Conservation (phyloP, 2,888 invertebrate genomes). For the Argyresthia albistria region DNA sequence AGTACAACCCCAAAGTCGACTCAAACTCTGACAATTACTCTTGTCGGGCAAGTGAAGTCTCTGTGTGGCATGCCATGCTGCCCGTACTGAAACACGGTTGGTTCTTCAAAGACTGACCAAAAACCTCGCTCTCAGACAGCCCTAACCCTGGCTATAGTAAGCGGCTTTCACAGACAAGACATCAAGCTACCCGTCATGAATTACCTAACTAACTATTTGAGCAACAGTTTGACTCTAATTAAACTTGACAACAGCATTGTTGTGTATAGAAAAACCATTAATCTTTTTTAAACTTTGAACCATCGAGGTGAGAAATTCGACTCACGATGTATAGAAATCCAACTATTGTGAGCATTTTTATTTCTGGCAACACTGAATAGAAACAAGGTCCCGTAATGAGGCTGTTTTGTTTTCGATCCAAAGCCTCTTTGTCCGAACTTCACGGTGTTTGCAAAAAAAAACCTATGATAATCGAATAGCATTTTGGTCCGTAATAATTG, state of each 20-base stretch:
- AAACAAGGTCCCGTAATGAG: slow-evolving; percentile 5
- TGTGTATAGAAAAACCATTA: slow-evolving; percentile 47
- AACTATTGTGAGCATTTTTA: slow-evolving; percentile 25
- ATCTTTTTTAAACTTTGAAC: slow-evolving; percentile 45
- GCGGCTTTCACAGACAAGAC: no score
- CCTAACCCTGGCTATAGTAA: no score
- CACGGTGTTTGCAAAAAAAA: background rate
- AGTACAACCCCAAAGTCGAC: no score
- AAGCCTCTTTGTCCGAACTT: background rate
- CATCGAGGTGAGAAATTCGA: slow-evolving; percentile 40
- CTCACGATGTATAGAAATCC: slow-evolving; percentile 29
- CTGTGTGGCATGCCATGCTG: no score
- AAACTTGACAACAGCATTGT: slow-evolving; percentile 63
- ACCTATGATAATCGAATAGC: background rate
- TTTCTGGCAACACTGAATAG: slow-evolving; percentile 28
- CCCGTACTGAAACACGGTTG: no score
- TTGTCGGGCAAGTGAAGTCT: no score
- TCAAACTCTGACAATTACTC: no score
- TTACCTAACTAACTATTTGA: slow-evolving; percentile 65
- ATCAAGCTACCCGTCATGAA: slow-evolving; percentile 36
- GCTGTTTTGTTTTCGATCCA: background rate
- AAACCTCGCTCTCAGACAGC: no score
- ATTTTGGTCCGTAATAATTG: background rate
- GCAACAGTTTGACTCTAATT: slow-evolving; percentile 60
- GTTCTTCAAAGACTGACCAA: no score